A percentile compares a stretch with the other conserved stretches of the same genome.
Conservation (phyloP, 2,888 invertebrate species). For the Polyploca ridens region DNA sequence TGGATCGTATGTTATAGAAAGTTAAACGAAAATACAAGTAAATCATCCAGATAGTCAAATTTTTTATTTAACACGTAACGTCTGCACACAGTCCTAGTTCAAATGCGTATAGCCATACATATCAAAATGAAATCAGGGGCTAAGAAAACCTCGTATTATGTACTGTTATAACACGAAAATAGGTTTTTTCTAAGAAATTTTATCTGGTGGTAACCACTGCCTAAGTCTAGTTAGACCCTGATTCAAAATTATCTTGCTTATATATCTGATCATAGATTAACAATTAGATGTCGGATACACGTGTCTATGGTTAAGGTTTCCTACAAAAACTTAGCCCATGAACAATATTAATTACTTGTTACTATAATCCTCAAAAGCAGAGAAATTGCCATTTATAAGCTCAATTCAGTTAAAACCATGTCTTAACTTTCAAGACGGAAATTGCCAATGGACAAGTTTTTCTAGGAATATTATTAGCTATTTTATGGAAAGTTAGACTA, state of each 20-base stretch:
- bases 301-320: background rate
- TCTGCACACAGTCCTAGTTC: conserved; percentile 63
- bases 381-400: background rate
- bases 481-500: background rate
- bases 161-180: background rate
- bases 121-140: conserved; percentile 12
- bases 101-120: conserved; percentile 41
- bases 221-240: background rate
- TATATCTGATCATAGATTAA: background rate
- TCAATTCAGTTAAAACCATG: background rate
- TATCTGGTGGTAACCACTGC: background rate
- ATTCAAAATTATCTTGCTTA: background rate
- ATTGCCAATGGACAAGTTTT: conserved; percentile 1
- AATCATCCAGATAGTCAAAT: conserved; percentile 19
- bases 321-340: conserved; percentile 1
- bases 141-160: background rate
- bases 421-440: background rate
- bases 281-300: background rate
- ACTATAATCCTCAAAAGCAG: background rate
- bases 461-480: conserved; percentile 6
- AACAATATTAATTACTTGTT: background rate
- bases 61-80: conserved; percentile 38
- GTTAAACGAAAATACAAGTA: background rate
- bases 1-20: background rate
- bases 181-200: background rate